Percentiles rank a stretch among this genome's conserved stretches.
These are phyloP conservation scores for Goniozus legneri DNA, from an alignment of 1,140 invertebrate genomes.

Conservation along the genomic window DNA sequence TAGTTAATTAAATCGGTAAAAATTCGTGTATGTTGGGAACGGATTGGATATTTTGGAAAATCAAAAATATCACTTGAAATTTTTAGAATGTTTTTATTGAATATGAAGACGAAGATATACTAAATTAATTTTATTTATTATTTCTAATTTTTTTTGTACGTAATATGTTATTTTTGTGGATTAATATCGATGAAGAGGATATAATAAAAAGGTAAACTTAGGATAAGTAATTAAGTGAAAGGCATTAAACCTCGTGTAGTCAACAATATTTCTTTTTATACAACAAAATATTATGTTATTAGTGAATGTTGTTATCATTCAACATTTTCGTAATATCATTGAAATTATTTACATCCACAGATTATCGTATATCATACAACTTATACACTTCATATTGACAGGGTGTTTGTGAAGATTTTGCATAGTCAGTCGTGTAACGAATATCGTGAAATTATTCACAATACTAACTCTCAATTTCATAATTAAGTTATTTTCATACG, in stretches of 20 bases:
- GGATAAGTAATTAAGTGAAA: conserved; percentile 32
- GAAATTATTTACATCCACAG: too few species aligned
- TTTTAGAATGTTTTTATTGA: conserved; percentile 34
- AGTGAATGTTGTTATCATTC: conserved; percentile 20
- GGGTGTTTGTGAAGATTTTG: too few species aligned
- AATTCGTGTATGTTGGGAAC: too few species aligned
- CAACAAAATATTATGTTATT: conserved; percentile 43
- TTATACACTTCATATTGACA: conserved; percentile 46
- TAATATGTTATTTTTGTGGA: too few species aligned
- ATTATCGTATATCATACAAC: conserved; percentile 44
- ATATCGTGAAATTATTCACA: too few species aligned
- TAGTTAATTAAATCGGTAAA: too few species aligned
- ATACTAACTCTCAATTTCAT: too few species aligned
- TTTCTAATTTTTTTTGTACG: conserved; percentile 13
- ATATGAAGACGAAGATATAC: conserved; percentile 25
- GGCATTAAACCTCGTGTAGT: conserved; percentile 33
- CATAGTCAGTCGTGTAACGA: too few species aligned
- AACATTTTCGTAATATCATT: conserved; percentile 24
- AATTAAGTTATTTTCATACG: too few species aligned
- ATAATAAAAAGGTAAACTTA: conserved; percentile 31
- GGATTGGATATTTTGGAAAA: too few species aligned
- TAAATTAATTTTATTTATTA: conserved; percentile 19
- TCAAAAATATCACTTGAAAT: too few species aligned
- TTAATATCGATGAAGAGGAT: too few species aligned
- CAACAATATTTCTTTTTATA: conserved; percentile 41